A percentile compares a stretch with the other conserved stretches of the same genome.
Evolutionary conservation across 2,797 vertebrate genomes (phyloP).

Genomic region (Mus spretus): DNA sequence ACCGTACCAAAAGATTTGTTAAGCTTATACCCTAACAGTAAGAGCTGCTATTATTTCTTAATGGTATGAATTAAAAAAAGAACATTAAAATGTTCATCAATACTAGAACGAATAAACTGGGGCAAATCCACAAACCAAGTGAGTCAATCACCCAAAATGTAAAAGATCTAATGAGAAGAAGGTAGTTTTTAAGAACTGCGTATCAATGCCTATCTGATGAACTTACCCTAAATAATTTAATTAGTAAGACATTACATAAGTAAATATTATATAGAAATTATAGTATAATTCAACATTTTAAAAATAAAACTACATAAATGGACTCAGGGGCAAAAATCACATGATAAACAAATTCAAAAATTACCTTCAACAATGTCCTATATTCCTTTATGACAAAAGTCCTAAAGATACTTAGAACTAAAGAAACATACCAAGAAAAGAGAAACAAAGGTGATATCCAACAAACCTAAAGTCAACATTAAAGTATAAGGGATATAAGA

Average conservation of each 20-base stretch:
- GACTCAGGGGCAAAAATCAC: neutral
- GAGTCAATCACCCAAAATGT: neutral
- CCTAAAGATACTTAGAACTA: neutral
- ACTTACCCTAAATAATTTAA: neutral
- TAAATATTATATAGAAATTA: neutral
- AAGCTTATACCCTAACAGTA: neutral
- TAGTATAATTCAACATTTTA: neutral
- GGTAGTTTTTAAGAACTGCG: neutral
- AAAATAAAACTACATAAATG: neutral
- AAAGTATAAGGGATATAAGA: neutral
- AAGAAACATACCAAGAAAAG: neutral
- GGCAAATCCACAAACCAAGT: neutral
- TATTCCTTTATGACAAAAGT: neutral
- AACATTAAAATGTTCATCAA: neutral
- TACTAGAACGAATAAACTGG: neutral
- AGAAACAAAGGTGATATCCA: neutral
- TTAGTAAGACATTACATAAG: neutral
- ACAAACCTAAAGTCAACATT: neutral
- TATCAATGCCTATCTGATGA: neutral
- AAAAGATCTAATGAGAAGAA: slow-evolving; percentile 28
- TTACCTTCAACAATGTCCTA: neutral
- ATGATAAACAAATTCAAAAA: neutral
- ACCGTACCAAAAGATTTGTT: neutral
- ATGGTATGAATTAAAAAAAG: neutral
- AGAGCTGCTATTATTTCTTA: neutral